Conservation (phyloP, 2,888 invertebrate species). For the Melipona bicolor region DNA sequence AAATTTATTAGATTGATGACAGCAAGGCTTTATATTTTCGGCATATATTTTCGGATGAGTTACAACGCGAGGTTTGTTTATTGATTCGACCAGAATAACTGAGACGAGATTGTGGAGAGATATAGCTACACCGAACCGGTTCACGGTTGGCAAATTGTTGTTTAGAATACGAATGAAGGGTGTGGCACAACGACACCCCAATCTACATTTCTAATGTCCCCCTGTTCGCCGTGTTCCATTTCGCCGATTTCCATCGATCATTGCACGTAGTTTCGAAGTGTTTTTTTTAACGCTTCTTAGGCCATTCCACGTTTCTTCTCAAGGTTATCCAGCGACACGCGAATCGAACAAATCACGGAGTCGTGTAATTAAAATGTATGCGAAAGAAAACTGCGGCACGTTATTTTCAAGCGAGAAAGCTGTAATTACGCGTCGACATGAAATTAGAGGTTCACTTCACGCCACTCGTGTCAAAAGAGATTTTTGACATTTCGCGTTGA, state of each 20-base stretch:
- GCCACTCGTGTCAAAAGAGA: conserved; percentile 1
- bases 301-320: background rate
- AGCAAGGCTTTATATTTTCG: too few relatives aligned
- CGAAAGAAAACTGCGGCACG: background rate
- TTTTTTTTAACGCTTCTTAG: too few relatives aligned
- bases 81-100: conserved; percentile 8
- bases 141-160: conserved; percentile 47
- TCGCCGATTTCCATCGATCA: conserved; percentile 25
- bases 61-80: background rate
- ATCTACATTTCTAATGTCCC: conserved; percentile 67
- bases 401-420: background rate
- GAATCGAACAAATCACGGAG: too few relatives aligned
- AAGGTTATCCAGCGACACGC: background rate
- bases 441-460: conserved; percentile 46
- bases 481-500: conserved; percentile 18
- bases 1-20: background rate
- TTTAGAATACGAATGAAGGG: conserved; percentile 62
- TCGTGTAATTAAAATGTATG: too few relatives aligned
- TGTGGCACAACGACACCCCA: conserved; percentile 53
- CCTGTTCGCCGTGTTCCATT: background rate
- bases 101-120: conserved; percentile 8
- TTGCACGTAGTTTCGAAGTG: background rate
- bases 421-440: background rate
- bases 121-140: conserved; percentile 59
- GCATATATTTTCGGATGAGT: background rate